Percentiles rank a stretch among this genome's conserved stretches.
These are phyloP conservation scores for Nomada fabriciana DNA, from an alignment of 2,888 invertebrate species.

Conservation along the genomic window DNA sequence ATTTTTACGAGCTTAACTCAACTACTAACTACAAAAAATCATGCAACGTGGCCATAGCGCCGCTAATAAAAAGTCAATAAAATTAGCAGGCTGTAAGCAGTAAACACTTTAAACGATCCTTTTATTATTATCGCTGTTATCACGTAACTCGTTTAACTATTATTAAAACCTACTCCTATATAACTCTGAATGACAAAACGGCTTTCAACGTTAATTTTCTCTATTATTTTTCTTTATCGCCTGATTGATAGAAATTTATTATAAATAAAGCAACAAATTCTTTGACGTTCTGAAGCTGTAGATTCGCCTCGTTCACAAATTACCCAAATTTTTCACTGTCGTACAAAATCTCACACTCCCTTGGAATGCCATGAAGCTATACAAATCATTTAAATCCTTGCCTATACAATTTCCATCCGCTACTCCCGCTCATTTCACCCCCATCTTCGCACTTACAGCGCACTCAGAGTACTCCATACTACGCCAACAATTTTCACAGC, in stretches of 20 bases:
- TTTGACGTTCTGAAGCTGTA: too few relatives aligned
- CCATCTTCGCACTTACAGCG: neutral
- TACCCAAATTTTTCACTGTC: neutral
- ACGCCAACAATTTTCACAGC: neutral
- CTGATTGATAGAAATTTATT: too few relatives aligned
- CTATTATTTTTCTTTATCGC: too few relatives aligned
- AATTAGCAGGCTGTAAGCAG: slow-evolving; percentile 1
- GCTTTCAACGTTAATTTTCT: too few relatives aligned
- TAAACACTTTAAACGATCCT: slow-evolving; percentile 5
- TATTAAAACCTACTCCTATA: neutral
- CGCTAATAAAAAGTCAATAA: slow-evolving; percentile 34
- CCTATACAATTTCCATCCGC: neutral
- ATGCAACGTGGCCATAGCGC: neutral
- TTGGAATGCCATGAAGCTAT: neutral
- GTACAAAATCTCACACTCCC: neutral
- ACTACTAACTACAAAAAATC: slow-evolving; percentile 15
- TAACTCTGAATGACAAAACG: too few relatives aligned
- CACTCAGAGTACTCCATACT: neutral
- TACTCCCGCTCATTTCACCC: neutral
- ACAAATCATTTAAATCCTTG: neutral
- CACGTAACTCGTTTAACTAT: neutral
- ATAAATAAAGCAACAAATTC: too few relatives aligned
- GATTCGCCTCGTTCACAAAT: neutral
- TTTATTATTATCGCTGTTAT: slow-evolving; percentile 11
- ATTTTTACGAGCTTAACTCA: slow-evolving; percentile 32